Conservation (phyloP, 2,113 vertebrate genomes). For the Apodemus sylvaticus region DNA sequence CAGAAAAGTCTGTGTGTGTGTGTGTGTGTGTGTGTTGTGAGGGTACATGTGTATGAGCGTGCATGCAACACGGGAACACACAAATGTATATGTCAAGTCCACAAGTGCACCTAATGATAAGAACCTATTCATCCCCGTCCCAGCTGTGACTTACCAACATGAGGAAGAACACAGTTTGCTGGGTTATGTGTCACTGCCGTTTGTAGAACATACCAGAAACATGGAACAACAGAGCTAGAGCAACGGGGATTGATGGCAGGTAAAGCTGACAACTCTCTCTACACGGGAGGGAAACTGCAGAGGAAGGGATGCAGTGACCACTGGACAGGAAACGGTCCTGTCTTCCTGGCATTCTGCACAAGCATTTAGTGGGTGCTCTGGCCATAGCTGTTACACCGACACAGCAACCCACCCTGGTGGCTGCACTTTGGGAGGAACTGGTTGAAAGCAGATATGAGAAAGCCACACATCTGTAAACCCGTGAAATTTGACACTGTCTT, state of each 20-base stretch:
- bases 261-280: background rate
- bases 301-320: too few species aligned
- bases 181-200: background rate
- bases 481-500: background rate
- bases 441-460: background rate
- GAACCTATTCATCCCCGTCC: accelerated
- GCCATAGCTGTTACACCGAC: background rate
- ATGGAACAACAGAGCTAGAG: background rate
- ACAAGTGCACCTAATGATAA: accelerated
- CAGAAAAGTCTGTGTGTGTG: background rate
- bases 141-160: too few species aligned
- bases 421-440: background rate
- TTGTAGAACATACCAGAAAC: background rate
- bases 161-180: accelerated
- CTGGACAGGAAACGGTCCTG: background rate
- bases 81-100: background rate
- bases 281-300: background rate
- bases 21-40: accelerated
- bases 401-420: accelerated
- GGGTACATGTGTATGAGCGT: background rate
- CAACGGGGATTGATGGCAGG: accelerated
- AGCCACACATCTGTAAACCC: accelerated
- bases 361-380: background rate
- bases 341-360: background rate
- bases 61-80: background rate